Evolutionary conservation across 2,797 vertebrate species (phyloP).

Genomic region (Protonibea diacanthus): DNA sequence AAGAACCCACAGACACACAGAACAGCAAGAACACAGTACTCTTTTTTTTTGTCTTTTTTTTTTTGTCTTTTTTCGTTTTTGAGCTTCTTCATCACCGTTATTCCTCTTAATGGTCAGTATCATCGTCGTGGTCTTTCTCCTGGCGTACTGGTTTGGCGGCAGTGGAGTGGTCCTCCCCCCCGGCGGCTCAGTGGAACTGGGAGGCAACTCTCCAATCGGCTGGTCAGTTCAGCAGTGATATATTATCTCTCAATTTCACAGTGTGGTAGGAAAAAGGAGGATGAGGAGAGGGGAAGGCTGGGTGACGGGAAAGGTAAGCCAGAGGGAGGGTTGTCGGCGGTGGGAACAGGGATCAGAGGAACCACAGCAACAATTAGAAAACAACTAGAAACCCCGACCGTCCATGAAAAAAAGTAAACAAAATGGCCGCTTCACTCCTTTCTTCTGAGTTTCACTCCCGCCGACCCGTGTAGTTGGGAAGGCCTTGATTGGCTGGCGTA

Average conservation of each 20-base stretch:
- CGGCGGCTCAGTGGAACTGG: conserved; percentile 74
- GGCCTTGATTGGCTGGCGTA: conserved; percentile 75
- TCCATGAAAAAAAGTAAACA: conserved; percentile 77
- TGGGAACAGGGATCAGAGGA: conserved; percentile 74
- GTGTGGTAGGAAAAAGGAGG: conserved; percentile 84
- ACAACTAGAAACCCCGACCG: conserved; percentile 79
- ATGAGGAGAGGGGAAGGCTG: conserved; percentile 51
- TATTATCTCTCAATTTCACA: conserved; percentile 86
- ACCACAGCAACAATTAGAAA: conserved; percentile 83
- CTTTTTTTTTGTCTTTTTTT: conserved; percentile 70
- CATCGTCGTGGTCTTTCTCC: conserved; percentile 68
- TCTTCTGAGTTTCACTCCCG: conserved; percentile 76
- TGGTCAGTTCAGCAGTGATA: conserved; percentile 82
- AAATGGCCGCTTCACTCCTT: conserved; percentile 77
- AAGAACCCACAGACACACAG: conserved; percentile 87
- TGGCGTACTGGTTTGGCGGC: conserved; percentile 67
- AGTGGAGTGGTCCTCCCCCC: conserved; percentile 55
- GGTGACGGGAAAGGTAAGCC: conserved; percentile 54
- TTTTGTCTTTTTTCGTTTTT: conserved; percentile 42
- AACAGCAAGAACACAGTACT: conserved; percentile 87
- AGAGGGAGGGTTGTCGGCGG: conserved; percentile 62
- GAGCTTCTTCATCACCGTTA: conserved; percentile 65
- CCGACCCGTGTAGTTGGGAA: conserved; percentile 72
- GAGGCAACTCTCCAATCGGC: conserved; percentile 71
- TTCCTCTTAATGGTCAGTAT: conserved; percentile 69